phyloP scores from a whole-genome alignment of 2,888 invertebrate genomes.

The Aphodius granarius region DNA sequence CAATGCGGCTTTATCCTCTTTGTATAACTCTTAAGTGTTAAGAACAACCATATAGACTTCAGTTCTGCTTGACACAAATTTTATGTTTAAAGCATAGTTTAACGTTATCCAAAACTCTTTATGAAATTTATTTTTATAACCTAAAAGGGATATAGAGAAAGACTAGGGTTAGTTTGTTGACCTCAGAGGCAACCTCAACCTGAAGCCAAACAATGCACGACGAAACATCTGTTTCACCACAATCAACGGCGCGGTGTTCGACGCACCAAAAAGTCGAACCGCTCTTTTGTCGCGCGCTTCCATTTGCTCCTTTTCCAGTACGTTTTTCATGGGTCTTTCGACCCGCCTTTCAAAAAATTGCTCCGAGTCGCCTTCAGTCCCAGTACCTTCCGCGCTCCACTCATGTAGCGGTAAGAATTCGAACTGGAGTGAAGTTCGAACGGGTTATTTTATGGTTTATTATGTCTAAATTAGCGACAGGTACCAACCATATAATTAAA shows the following conservation, averaged over 20 bases:
- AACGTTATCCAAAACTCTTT: too few species aligned
- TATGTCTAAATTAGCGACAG: neutral
- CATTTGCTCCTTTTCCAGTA: neutral
- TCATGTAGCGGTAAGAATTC: neutral
- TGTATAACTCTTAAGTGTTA: too few species aligned
- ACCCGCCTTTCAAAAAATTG: neutral
- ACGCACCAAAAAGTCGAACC: neutral
- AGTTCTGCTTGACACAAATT: too few species aligned
- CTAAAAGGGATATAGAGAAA: too few species aligned
- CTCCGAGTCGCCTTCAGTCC: neutral
- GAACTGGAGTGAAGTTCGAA: neutral
- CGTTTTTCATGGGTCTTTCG: neutral
- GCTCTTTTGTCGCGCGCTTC: neutral
- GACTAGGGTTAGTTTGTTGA: neutral
- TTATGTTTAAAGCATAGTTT: too few species aligned
- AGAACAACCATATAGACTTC: too few species aligned
- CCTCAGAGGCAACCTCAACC: neutral
- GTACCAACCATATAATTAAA: neutral
- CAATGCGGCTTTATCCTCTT: too few species aligned
- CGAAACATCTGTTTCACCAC: neutral
- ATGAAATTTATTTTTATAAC: too few species aligned
- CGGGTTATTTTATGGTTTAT: neutral
- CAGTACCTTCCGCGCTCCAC: neutral
- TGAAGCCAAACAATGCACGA: neutral
- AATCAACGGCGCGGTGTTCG: neutral